Conservation (phyloP, 2,888 invertebrate species). For the Euplexia lucipara region DNA sequence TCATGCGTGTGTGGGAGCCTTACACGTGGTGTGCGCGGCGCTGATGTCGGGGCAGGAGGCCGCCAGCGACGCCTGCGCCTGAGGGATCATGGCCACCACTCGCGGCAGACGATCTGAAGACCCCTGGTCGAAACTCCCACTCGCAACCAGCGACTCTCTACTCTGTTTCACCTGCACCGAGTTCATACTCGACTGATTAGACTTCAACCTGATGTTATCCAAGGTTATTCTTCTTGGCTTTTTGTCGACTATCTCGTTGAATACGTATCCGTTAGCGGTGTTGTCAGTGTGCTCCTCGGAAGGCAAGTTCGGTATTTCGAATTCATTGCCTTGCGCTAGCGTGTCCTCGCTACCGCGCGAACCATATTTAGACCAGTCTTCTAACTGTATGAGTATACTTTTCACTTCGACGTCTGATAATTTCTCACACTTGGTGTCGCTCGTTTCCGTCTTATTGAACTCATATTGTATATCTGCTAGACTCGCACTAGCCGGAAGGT, state of each 20-base stretch:
- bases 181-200: conserved; percentile 76
- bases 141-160: conserved; percentile 72
- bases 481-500: conserved; percentile 82
- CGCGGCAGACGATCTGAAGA: conserved; percentile 64
- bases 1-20: conserved; percentile 85
- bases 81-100: conserved; percentile 67
- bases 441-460: conserved; percentile 80
- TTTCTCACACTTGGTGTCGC: conserved; percentile 77
- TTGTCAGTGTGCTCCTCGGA: conserved; percentile 82
- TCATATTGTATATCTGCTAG: conserved; percentile 85
- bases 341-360: conserved; percentile 88
- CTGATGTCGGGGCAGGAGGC: conserved; percentile 82
- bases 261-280: conserved; percentile 77
- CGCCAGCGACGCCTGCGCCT: conserved; percentile 48
- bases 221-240: conserved; percentile 88
- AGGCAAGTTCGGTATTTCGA: conserved; percentile 85
- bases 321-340: conserved; percentile 86
- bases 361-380: conserved; percentile 88
- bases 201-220: conserved; percentile 83
- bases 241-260: conserved; percentile 88
- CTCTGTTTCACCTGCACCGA: conserved; percentile 71
- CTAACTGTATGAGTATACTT: conserved; percentile 86
- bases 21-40: conserved; percentile 71
- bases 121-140: conserved; percentile 75
- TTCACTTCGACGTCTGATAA: conserved; percentile 87